Evolutionary conservation across 2,888 invertebrate species (phyloP).

Genomic region (Abrostola tripartita): DNA sequence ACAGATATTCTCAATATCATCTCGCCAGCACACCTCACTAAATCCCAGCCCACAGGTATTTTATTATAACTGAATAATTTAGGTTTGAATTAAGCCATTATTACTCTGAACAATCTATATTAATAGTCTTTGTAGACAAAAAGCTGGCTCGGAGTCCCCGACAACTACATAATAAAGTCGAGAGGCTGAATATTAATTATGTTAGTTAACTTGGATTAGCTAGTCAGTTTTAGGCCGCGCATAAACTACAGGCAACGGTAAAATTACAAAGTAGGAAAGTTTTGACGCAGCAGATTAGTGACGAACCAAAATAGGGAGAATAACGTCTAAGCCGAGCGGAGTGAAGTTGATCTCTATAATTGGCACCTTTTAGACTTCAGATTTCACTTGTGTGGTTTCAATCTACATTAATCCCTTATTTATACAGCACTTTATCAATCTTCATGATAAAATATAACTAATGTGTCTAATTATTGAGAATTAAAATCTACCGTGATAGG

Average conservation of each 20-base stretch:
- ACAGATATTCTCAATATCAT: constrained; percentile 5
- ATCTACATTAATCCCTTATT: no score
- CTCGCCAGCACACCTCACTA: background rate
- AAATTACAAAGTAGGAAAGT: constrained; percentile 43
- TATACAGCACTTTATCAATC: no score
- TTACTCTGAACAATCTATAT: constrained; percentile 32
- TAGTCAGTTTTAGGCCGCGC: constrained; percentile 28
- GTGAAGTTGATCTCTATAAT: background rate
- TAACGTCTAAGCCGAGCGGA: constrained; percentile 21
- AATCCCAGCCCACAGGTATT: constrained; percentile 33
- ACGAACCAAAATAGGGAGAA: constrained; percentile 28
- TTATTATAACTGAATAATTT: constrained; percentile 34
- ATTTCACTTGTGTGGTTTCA: no score
- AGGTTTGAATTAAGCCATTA: constrained; percentile 30
- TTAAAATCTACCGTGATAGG: no score
- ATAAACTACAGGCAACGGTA: constrained; percentile 39
- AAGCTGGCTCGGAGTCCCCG: constrained; percentile 28
- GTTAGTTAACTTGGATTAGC: constrained; percentile 45
- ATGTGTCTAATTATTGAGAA: no score
- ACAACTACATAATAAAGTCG: constrained; percentile 37
- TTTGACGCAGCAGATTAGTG: constrained; percentile 15
- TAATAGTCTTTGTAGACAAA: constrained; percentile 42
- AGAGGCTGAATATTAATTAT: constrained; percentile 52
- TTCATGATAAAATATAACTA: no score
- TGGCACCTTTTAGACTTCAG: background rate